phyloP scores from a whole-genome alignment of 2,888 invertebrate genomes.

The Mechanitis messenoides region DNA sequence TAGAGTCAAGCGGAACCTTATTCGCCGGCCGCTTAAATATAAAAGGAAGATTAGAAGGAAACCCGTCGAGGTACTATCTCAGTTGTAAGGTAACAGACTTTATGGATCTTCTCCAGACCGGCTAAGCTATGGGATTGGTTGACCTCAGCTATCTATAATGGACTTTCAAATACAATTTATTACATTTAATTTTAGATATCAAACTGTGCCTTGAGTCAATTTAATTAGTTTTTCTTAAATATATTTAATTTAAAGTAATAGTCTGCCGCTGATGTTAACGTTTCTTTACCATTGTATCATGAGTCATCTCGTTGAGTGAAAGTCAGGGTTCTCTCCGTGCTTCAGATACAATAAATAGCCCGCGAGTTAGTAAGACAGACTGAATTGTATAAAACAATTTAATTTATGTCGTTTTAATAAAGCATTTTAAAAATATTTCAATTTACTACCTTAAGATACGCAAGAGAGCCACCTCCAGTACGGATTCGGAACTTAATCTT shows the following conservation, averaged over 20 bases:
- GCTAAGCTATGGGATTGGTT: background rate
- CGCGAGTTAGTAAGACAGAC: too few relatives aligned
- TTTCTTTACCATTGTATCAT: too few relatives aligned
- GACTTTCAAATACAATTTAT: background rate
- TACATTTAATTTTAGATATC: background rate
- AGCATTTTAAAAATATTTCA: too few relatives aligned
- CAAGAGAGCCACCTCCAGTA: conserved; percentile 26
- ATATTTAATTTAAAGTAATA: too few relatives aligned
- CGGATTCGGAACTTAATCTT: conserved; percentile 42
- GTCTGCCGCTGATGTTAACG: too few relatives aligned
- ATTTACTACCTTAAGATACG: background rate
- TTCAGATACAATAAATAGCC: too few relatives aligned
- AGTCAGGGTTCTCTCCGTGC: too few relatives aligned
- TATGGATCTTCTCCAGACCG: conserved; percentile 12
- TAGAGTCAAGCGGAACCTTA: conserved; percentile 3
- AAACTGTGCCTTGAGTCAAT: background rate
- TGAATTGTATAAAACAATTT: too few relatives aligned
- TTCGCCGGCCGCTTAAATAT: conserved; percentile 10
- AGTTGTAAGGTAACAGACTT: conserved; percentile 11
- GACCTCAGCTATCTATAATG: conserved; percentile 3
- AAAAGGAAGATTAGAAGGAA: conserved; percentile 12
- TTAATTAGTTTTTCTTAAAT: too few relatives aligned
- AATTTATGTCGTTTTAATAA: too few relatives aligned
- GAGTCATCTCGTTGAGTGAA: too few relatives aligned
- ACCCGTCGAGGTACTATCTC: conserved; percentile 11